Evolutionary conservation across 2,113 vertebrate species (phyloP), one percentile per base, ranked within the genome.

Genomic region (Pomatorhinus ruficollis): DNA sequence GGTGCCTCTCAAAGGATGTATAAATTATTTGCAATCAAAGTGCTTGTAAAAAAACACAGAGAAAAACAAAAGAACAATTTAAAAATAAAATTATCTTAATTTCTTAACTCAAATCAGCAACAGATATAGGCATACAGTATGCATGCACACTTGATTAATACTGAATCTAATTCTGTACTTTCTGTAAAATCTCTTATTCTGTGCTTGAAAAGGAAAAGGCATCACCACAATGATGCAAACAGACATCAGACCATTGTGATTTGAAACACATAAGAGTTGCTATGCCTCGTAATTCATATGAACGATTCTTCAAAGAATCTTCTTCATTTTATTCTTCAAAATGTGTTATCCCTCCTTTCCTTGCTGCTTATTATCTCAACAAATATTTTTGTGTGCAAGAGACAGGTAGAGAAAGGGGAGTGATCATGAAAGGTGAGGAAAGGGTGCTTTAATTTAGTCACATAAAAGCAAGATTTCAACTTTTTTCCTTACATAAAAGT

Each of bases 191-290:
- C 4, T 49, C 47, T 60, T 65, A n/a, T 21, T 14, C 11, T 57
- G 4, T 1, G 0, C 11, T 80, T 61, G 14, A 8, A 6, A 59
- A 70, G 66, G 53, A 39, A 57, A 39, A 40, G 3, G 1, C 6
- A 27, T 23, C 15, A 24, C 2, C 3, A 45, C 16, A 72, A 21
- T 42, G 5, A 53, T 25, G 25, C 8, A 50, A 72, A 69, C 10
- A 90, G 19, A 79, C n/a, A 59, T 54, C 35, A 77, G 23, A 61
- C 0, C 3, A 28, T 20, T 63, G 28, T 63, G 18, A 6, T 50
- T 92, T 50, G 47, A 81, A 76, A 81, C 33, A 40, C 4, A 28
- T 1, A 27, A 21, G 15, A 66, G 12, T 13, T 65, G 1, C 52
- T 83, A 15, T 14, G 28, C 5, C 5, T 90, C 19, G 27, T 33